A percentile compares a stretch with the other conserved stretches of the same genome.
Evolutionary conservation across 2,113 vertebrate genomes (phyloP).

Genomic region (Pantherophis guttatus): DNA sequence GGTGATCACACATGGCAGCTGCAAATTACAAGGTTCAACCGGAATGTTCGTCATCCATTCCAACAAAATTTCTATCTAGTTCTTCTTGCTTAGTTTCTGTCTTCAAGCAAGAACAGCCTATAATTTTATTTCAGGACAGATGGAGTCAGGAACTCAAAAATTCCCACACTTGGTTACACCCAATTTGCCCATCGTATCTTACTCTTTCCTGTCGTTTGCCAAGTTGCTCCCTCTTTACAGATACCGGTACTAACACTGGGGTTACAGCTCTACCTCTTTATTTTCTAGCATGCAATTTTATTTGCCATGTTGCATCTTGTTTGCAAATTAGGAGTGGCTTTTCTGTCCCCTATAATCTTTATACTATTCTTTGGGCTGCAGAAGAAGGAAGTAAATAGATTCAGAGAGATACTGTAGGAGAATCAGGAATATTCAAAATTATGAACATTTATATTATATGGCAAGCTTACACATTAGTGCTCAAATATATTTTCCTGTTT

Average conservation of each 20-base stretch:
- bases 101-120: background rate
- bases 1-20: background rate
- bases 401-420: background rate
- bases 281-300: background rate
- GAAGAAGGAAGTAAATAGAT: background rate
- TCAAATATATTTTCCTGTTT: background rate
- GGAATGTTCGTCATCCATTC: background rate
- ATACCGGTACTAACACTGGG: background rate
- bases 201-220: background rate
- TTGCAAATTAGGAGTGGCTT: background rate
- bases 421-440: background rate
- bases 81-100: background rate
- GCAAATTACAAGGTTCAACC: background rate
- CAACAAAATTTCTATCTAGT: background rate
- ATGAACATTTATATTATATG: background rate
- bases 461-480: background rate
- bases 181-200: background rate
- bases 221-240: background rate
- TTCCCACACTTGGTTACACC: background rate
- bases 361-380: background rate
- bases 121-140: background rate
- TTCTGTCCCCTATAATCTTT: background rate
- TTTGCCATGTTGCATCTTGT: background rate
- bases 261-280: background rate
- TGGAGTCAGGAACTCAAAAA: background rate